These are phyloP conservation scores for Picathartes gymnocephalus DNA, from an alignment of 2,113 vertebrate genomes.

Conservation along the genomic window DNA sequence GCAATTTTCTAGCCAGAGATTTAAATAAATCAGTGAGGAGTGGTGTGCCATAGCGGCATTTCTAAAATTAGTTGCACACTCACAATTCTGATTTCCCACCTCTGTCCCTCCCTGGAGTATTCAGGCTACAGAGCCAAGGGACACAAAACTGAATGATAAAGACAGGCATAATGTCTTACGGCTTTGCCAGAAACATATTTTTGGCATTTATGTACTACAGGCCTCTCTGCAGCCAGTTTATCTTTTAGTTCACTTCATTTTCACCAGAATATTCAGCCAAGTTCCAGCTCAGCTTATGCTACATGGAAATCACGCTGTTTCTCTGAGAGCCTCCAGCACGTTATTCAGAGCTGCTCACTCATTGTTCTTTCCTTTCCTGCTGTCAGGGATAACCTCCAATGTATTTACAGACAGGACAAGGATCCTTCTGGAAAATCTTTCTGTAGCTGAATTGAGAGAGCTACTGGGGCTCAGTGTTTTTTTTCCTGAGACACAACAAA, in stretches of 20 bases:
- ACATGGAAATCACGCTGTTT: neutral
- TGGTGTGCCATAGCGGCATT: neutral
- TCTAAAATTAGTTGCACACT: constrained; percentile 16
- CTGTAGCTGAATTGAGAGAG: neutral
- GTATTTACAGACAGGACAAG: neutral
- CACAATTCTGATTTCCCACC: neutral
- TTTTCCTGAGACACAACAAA: neutral
- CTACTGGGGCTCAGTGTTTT: neutral
- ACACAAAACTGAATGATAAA: neutral
- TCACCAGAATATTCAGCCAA: neutral
- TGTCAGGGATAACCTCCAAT: neutral
- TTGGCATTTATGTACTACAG: neutral
- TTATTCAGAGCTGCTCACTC: neutral
- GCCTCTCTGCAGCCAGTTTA: neutral
- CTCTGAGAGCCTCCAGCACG: neutral
- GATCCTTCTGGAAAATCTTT: neutral
- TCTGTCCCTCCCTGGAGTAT: neutral
- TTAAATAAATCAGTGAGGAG: neutral
- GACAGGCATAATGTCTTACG: neutral
- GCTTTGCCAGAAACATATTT: neutral
- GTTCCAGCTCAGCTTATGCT: neutral
- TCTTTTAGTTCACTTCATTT: neutral
- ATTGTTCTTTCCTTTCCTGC: neutral
- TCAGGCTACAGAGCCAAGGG: neutral
- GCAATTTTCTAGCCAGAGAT: constrained; percentile 12